Conservation (phyloP, 2,797 vertebrate species). For the Galago senegalensis region DNA sequence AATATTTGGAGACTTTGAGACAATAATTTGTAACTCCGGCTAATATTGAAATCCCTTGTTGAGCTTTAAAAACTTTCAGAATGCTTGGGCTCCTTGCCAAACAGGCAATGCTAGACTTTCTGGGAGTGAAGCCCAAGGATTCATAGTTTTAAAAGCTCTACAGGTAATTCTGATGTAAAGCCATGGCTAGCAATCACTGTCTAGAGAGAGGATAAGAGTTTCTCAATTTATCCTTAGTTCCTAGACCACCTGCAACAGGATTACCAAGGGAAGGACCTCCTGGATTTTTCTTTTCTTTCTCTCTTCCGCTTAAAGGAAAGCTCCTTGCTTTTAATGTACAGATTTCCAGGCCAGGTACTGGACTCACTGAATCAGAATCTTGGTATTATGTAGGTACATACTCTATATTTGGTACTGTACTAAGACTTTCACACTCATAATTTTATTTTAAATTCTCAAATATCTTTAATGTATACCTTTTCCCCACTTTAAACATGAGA, state of each 20-base stretch:
- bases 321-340: not conserved
- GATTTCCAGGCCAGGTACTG: not conserved
- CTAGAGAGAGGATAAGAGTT: not conserved
- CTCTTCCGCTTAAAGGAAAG: not conserved
- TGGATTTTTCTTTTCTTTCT: not conserved
- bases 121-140: not conserved
- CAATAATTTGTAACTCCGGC: not conserved
- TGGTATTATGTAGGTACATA: not conserved
- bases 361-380: not conserved
- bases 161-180: not conserved
- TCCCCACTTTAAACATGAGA: slow-evolving; percentile 28
- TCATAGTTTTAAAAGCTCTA: not conserved
- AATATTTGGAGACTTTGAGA: slow-evolving; percentile 45
- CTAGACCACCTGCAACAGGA: not conserved
- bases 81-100: not conserved
- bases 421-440: not conserved
- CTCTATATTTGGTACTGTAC: not conserved
- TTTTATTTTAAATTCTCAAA: slow-evolving; percentile 37
- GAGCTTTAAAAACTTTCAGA: not conserved
- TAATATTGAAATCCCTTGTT: not conserved
- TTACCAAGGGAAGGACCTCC: not conserved
- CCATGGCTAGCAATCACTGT: not conserved
- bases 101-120: not conserved
- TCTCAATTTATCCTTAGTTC: slow-evolving; percentile 2
- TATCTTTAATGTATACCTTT: not conserved